Base-by-base conservation (phyloP, 92 coral and sea anemone genomes). In the Paragorgia papillata region DNA sequence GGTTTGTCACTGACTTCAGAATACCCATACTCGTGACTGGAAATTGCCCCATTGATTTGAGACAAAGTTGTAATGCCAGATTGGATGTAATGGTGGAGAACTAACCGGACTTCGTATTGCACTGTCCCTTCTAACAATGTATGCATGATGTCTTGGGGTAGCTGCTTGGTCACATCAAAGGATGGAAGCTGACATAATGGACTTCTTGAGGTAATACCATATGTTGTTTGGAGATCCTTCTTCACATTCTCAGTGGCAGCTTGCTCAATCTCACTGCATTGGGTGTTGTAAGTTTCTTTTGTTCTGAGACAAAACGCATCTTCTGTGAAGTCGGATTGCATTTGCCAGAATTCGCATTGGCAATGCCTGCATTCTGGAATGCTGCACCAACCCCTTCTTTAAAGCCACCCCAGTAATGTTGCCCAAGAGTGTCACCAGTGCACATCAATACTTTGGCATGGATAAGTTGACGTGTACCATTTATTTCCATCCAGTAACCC, bases 371-470 rank as follows among this genome's bases (percentile, higher is more conserved):
- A 63, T 63, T 63, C 2, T 34, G 51, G 34, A 63, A 63, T 32
- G 70, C 70, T 7, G 50, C 70, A 32, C 70, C 70, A 63, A 63
- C 58, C 1, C 70, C 70, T 29, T 63, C 74, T 37, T n/a, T n/a
- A n/a, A n/a, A n/a, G n/a, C n/a, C n/a, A n/a, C n/a, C n/a, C n/a
- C n/a, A n/a, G n/a, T n/a, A n/a, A n/a, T n/a, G n/a, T n/a, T n/a
- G n/a, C n/a, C n/a, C n/a, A n/a, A n/a, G n/a, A n/a, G n/a, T n/a
- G n/a, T n/a, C n/a, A n/a, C n/a, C n/a, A n/a, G n/a, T n/a, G n/a
- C n/a, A n/a, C n/a, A n/a, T n/a, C n/a, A 37, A 10, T 4, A 37
- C 43, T 37, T 37, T 37, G 4, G 6, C 43, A 37, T 37, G 10
- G 43, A 37, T 37, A 4, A 37, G 4, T 10, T 37, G 4, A 4